These are phyloP conservation scores for Halcyon badia DNA, from an alignment of 2,797 vertebrate genomes.

Conservation along the genomic window DNA sequence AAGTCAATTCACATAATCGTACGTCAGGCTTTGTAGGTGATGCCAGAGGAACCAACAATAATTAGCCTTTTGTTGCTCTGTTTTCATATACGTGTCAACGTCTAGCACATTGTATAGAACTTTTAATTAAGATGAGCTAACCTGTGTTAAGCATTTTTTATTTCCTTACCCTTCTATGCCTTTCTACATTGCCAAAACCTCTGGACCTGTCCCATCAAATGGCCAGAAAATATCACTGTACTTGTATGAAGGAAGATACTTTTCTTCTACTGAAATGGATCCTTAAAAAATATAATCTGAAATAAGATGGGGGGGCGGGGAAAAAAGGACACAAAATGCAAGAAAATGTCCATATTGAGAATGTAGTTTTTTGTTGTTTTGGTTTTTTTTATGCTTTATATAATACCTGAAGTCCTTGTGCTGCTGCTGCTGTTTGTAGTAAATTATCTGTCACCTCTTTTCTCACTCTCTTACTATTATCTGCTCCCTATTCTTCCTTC, in stretches of 20 bases:
- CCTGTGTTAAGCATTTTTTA: background rate
- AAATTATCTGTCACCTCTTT: slow-evolving; percentile 1
- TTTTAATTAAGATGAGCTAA: background rate
- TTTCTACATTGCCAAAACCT: background rate
- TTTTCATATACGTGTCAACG: fast-evolving
- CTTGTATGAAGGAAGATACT: background rate
- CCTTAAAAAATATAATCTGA: background rate
- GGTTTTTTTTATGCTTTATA: background rate
- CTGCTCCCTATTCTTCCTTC: background rate
- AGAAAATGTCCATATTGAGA: background rate
- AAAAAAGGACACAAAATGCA: background rate
- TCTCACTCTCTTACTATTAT: background rate
- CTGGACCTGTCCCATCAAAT: background rate
- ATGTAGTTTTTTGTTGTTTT: background rate
- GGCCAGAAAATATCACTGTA: fast-evolving
- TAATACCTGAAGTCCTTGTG: background rate
- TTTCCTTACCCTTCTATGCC: background rate
- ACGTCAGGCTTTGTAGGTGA: background rate
- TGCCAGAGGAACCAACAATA: background rate
- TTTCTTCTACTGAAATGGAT: background rate
- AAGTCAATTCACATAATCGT: background rate
- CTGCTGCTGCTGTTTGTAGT: background rate
- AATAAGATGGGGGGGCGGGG: background rate
- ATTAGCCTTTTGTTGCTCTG: background rate
- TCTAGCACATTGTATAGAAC: background rate